Conservation (phyloP, 2,113 vertebrate genomes). For the Prochilodus magdalenae region DNA sequence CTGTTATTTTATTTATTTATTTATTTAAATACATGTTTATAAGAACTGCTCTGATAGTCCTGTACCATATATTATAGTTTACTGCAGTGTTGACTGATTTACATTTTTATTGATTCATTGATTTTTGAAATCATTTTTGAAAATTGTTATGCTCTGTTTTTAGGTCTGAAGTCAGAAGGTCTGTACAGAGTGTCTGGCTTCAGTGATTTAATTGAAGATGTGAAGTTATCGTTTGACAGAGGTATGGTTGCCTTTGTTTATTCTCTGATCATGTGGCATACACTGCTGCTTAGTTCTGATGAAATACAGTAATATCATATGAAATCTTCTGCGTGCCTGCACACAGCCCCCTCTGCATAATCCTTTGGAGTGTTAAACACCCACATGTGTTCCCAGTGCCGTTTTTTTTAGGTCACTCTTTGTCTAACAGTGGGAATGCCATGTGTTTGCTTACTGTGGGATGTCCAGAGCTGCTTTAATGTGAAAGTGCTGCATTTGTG, state of each 20-base stretch:
- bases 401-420: constrained; percentile 41
- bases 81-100: constrained; percentile 3
- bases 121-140: constrained; percentile 13
- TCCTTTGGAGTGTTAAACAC: constrained; percentile 19
- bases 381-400: constrained; percentile 16
- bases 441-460: constrained; percentile 27
- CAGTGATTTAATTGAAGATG: constrained; percentile 97
- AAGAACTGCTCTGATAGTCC: constrained; percentile 2
- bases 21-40: constrained; percentile 28
- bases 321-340: constrained; percentile 15
- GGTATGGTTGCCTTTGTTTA: constrained; percentile 72
- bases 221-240: constrained; percentile 98
- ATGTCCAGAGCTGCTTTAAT: constrained; percentile 35
- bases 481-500: constrained; percentile 34
- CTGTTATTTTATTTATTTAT: not conserved
- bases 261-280: not conserved
- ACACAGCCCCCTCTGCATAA: constrained; percentile 9
- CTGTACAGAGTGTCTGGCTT: constrained; percentile 98
- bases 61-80: constrained; percentile 14
- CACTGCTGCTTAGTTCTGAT: not conserved
- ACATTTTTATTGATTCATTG: not conserved
- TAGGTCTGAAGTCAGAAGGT: constrained; percentile 97
- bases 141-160: not conserved
- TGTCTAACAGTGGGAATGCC: constrained; percentile 18
- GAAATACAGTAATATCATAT: constrained; percentile 1